These are phyloP conservation scores for Diploptera punctata DNA, from an alignment of 2,888 invertebrate genomes.

Conservation along the genomic window DNA sequence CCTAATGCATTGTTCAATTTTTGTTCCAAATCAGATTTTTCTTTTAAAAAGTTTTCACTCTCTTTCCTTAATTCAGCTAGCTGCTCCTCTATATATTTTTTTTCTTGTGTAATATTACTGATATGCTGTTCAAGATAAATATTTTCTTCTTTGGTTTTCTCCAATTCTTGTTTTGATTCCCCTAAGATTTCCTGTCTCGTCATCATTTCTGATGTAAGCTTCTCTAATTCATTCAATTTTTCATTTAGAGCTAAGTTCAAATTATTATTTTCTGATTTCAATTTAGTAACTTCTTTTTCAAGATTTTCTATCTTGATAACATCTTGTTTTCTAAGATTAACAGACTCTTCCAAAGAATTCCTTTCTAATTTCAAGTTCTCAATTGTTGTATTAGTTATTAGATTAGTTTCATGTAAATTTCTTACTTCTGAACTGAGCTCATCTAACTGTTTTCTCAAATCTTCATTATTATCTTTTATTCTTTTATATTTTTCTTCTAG, in stretches of 20 bases:
- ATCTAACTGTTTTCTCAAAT: no score
- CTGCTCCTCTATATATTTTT: neutral
- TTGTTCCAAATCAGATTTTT: neutral
- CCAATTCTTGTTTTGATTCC: constrained; percentile 48
- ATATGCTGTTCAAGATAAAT: no score
- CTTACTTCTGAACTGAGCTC: no score
- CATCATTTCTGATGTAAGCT: no score
- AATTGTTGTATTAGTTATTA: neutral
- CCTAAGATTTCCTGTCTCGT: no score
- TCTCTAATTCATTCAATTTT: no score
- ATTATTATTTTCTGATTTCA: constrained; percentile 33
- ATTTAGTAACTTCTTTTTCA: constrained; percentile 39
- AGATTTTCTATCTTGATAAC: constrained; percentile 46
- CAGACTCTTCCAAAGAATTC: neutral
- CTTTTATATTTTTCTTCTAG: constrained; percentile 36
- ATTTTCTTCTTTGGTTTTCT: constrained; percentile 44
- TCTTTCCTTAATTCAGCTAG: neutral
- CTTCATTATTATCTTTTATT: no score
- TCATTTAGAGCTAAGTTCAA: no score
- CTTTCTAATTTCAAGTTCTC: neutral
- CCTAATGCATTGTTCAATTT: neutral
- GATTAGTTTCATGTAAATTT: no score
- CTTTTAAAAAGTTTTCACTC: neutral
- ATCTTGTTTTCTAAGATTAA: neutral
- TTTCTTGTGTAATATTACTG: no score